Conservation (phyloP, 2,113 vertebrate genomes). For the Urocitellus parryii region DNA sequence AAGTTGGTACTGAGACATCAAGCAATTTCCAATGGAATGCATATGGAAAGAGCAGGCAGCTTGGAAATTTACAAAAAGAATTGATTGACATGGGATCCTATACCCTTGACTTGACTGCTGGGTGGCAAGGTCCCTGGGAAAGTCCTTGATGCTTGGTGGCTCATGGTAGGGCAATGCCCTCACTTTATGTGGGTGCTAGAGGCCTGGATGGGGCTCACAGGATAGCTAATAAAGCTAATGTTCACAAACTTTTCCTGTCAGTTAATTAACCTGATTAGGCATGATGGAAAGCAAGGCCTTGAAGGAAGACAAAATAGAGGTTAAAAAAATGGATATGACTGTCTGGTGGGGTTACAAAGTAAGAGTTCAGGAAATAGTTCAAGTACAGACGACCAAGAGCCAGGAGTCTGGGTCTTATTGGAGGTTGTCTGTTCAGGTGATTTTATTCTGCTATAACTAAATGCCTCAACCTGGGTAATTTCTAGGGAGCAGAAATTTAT, state of each 20-base stretch:
- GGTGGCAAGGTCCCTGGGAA: neutral
- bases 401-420: neutral
- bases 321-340: too few species aligned
- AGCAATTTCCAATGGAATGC: neutral
- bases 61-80: neutral
- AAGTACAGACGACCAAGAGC: neutral
- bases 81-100: neutral
- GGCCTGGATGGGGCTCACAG: too few species aligned
- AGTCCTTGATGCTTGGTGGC: rapidly evolving
- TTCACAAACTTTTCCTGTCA: neutral
- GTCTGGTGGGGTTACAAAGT: neutral
- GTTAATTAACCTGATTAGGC: neutral
- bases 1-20: neutral
- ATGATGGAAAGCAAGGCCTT: neutral
- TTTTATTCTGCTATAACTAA: neutral
- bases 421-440: too few species aligned
- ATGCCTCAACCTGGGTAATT: neutral
- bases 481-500: neutral
- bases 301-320: neutral
- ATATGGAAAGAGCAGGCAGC: neutral
- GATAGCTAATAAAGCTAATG: neutral
- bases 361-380: neutral
- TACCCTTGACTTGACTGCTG: neutral
- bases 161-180: rapidly evolving
- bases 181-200: neutral